Evolutionary conservation across 2,888 invertebrate genomes (phyloP), one percentile per base, ranked within the genome.

Genomic region (Metacarcinus magister): DNA sequence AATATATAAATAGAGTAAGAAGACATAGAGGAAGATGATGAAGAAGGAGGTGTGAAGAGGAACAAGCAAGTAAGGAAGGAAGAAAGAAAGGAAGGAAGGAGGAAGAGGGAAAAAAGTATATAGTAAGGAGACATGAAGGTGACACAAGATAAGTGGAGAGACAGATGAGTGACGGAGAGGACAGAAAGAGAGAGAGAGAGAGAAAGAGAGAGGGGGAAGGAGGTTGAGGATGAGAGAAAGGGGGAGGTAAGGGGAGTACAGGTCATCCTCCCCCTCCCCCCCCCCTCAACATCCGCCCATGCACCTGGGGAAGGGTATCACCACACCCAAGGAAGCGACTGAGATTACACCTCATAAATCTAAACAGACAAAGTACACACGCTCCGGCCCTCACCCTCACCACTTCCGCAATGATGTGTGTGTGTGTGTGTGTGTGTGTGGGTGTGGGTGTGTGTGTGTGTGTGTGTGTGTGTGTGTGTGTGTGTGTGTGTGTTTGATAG

Each of bases 301-400:
- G 82, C 82, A 82, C 32, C 82, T 39, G 39, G 91, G 32, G 93
- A 46, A 43, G 19, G 32, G 32, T 0, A 67, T 10, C 8, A 43
- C 13, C 60, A 60, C 92, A 93, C 93, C 67, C 67, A 75, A 93
- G 93, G 93, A 93, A 75, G 93, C 93, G 44, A 10, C 39, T 13
- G 93, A n/a, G 93, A 28, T 67, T 93, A 75, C 75, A 44, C 43
- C 75, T 75, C 93, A 75, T 75, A 67, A 75, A 75, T 75, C 75
- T 2, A 5, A n/a, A 67, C 67, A 93, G 44, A 75, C 93, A 93
- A 43, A 75, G 93, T 75, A 75, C 82, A 23, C 48, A 39, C 92
- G 92, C 48, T 39, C 16, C 92, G 16, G 7, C 2, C 54, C 48
- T n/a, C 28, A 28, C 2, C 54, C 48, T n/a, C 28, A 28, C 32